Base-by-base conservation (phyloP, 1,140 invertebrate genomes). In the Bombus ignitus region DNA sequence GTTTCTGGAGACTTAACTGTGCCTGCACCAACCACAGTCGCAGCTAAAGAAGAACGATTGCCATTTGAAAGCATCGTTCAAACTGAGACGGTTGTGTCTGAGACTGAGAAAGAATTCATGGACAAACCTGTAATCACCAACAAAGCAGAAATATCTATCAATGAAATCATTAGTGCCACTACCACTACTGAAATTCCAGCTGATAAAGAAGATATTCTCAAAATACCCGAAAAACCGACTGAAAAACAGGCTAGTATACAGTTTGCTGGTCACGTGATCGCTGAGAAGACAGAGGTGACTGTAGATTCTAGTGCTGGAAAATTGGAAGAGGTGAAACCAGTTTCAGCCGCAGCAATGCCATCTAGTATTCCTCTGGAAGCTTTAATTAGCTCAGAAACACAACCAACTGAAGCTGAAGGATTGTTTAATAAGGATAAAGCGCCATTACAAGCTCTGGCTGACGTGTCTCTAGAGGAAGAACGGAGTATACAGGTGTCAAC, bases 61-160 rank as follows among this genome's bases (percentile, higher is more conserved):
- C 92, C 94, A 57, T 95, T 96, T 42, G 95, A 96, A 91, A 94
- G 95, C 87, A 85, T 96, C 32, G 92, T 96, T 72, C 94, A 95
- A 85, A 94, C 93, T 18, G 95, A 96, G 93, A 92, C 94, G 42
- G 84, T 95, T 53, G 87, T 94, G 62, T 94, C 95, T 4, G 96
- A 96, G 91, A 95, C 95, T 78, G 96, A 96, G 93, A 92, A 92
- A 68, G 87, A 92, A 71, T 95, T 96, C 72, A 88, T 90, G 62
- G 90, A 94, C 18, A 93, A 93, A 85, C 85, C 90, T 12, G 68
- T 86, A 32, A 79, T 93, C 13, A 91, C 92, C 8, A 95, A 94
- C 77, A 94, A 70, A 66, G 96, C 96, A 25, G 92, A 93, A 47
- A 74, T 95, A 39, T 87, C 84, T 22, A 90, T 96, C 70, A 92